These are phyloP conservation scores for Strix uralensis DNA, from an alignment of 2,113 vertebrate species.

Conservation along the genomic window DNA sequence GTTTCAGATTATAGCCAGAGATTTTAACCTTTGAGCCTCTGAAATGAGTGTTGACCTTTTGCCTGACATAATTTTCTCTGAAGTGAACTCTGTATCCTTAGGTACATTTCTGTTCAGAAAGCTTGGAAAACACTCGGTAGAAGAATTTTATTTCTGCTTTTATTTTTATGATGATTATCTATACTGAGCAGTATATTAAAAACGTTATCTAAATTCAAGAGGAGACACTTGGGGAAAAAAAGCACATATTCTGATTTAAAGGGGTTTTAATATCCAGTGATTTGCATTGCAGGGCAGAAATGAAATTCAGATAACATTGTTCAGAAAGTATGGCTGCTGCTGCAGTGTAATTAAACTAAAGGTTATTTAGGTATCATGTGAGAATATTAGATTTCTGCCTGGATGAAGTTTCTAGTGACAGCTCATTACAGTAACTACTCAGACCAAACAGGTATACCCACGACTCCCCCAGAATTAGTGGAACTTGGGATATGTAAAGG, in stretches of 20 bases:
- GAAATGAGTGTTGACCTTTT: not conserved
- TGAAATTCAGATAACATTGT: not conserved
- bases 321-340: not conserved
- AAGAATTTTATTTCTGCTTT: conserved; percentile 4
- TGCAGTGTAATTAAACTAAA: not conserved
- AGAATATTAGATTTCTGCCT: not conserved
- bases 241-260: not conserved
- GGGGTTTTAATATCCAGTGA: not conserved
- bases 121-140: not conserved
- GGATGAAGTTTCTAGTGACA: not conserved
- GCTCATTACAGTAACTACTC: not conserved
- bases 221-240: not conserved
- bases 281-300: not conserved
- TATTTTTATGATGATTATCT: not conserved
- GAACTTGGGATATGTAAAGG: not conserved
- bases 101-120: not conserved
- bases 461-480: not conserved
- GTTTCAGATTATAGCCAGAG: conserved; percentile 40
- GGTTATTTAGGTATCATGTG: not conserved
- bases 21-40: conserved; percentile 16
- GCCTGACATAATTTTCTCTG: not conserved
- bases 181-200: not conserved
- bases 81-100: not conserved
- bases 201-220: not conserved
- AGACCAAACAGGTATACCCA: not conserved